phyloP scores from a whole-genome alignment of 2,888 invertebrate genomes.

The Ochlodes sylvanus region DNA sequence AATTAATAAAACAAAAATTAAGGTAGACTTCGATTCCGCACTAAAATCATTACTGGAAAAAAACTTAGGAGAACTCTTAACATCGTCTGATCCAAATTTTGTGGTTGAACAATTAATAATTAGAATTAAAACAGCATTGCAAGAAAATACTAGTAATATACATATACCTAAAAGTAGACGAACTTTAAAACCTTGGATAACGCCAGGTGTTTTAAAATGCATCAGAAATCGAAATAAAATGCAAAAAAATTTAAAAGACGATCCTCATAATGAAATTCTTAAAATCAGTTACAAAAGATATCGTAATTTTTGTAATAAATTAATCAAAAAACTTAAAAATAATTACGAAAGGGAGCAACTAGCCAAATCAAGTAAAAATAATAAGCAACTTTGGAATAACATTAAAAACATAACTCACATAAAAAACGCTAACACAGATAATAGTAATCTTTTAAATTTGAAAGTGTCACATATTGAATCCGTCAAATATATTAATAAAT shows the following conservation, averaged over 20 bases:
- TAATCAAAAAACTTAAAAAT: too few relatives aligned
- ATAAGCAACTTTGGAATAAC: too few relatives aligned
- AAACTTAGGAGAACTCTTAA: background rate
- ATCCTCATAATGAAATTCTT: background rate
- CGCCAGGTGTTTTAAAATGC: background rate
- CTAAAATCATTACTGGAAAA: background rate
- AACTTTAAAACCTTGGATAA: background rate
- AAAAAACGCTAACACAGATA: too few relatives aligned
- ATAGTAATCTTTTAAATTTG: too few relatives aligned
- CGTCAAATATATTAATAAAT: too few relatives aligned
- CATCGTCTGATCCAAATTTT: background rate
- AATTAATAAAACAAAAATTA: background rate
- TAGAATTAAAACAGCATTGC: background rate
- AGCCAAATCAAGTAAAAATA: too few relatives aligned
- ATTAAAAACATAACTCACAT: too few relatives aligned
- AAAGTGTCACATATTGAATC: too few relatives aligned
- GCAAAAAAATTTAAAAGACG: background rate
- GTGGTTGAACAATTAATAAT: background rate
- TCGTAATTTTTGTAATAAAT: too few relatives aligned
- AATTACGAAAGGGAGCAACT: too few relatives aligned
- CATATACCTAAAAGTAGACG: background rate
- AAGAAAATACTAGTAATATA: background rate
- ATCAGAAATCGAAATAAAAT: background rate
- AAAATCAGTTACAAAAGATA: background rate
- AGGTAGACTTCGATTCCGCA: background rate